Percentiles rank a stretch among this genome's conserved stretches.
Conservation (phyloP, 2,888 invertebrate species). For the Noctua fimbriata region DNA sequence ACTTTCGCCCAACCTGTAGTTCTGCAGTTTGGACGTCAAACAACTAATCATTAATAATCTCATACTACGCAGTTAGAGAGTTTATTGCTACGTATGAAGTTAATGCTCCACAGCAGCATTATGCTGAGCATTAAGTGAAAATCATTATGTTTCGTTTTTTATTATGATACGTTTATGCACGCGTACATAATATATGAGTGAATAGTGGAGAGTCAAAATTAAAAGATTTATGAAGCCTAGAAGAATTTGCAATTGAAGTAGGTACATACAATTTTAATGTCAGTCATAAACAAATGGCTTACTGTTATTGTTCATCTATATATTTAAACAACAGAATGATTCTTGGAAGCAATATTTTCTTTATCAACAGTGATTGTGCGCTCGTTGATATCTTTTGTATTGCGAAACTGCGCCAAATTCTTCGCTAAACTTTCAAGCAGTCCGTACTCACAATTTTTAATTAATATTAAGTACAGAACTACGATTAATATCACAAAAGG, state of each 20-base stretch:
- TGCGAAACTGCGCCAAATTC: constrained; percentile 25
- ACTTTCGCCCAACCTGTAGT: constrained; percentile 80
- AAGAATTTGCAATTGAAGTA: constrained; percentile 30
- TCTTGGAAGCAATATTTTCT: neutral
- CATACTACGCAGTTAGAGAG: constrained; percentile 61
- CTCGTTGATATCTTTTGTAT: constrained; percentile 79
- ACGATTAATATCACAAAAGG: constrained; percentile 62
- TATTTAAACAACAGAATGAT: neutral
- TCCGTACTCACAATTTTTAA: constrained; percentile 38
- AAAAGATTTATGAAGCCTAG: constrained; percentile 42
- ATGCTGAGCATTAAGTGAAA: constrained; percentile 46
- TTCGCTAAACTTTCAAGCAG: constrained; percentile 10
- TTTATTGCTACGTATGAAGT: constrained; percentile 56
- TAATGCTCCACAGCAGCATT: constrained; percentile 55
- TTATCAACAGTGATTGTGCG: constrained; percentile 2
- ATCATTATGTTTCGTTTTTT: constrained; percentile 44
- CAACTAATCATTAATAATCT: constrained; percentile 62
- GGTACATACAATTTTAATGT: neutral
- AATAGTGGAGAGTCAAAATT: constrained; percentile 12
- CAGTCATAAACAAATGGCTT: neutral
- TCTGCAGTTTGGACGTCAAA: constrained; percentile 65
- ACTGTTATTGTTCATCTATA: constrained; percentile 4
- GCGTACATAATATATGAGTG: neutral
- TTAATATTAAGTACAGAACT: constrained; percentile 46
- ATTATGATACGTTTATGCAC: constrained; percentile 42